phyloP scores from a whole-genome alignment of 35 echinoderm and acorn worm species.

The Anneissia japonica region DNA sequence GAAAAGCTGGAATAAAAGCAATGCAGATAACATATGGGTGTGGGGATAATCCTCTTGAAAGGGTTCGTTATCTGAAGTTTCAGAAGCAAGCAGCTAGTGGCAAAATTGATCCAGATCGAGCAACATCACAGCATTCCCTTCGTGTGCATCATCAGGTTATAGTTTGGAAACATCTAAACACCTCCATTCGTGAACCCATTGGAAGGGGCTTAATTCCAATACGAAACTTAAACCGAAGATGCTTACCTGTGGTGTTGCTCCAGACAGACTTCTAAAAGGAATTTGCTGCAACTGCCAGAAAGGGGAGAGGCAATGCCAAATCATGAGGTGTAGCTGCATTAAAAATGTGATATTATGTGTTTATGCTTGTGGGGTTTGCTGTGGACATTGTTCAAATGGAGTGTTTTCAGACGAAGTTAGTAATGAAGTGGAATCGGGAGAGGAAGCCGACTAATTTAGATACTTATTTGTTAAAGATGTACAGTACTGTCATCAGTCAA shows the following conservation, averaged over 20 bases:
- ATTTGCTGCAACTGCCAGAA: constrained; percentile 13
- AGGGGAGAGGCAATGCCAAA: neutral
- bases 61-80: constrained; percentile 23
- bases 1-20: constrained; percentile 19
- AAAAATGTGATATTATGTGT: no score
- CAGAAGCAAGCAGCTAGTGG: constrained; percentile 33
- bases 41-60: constrained; percentile 37
- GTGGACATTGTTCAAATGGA: no score
- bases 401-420: no score
- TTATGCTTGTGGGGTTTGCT: no score
- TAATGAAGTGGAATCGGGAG: no score
- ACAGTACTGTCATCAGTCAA: no score
- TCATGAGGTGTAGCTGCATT: neutral
- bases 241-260: neutral
- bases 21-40: constrained; percentile 39
- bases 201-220: neutral
- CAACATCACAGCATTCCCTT: neutral
- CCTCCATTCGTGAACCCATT: neutral
- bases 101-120: constrained; percentile 21
- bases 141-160: neutral
- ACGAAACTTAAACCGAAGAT: neutral
- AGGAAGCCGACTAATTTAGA: no score
- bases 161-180: constrained; percentile 6
- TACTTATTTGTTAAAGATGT: no score
- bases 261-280: constrained; percentile 5